A percentile compares a stretch with the other conserved stretches of the same genome.
phyloP scores from a whole-genome alignment of 2,888 invertebrate genomes.

The Eurytoma adleriae region DNA sequence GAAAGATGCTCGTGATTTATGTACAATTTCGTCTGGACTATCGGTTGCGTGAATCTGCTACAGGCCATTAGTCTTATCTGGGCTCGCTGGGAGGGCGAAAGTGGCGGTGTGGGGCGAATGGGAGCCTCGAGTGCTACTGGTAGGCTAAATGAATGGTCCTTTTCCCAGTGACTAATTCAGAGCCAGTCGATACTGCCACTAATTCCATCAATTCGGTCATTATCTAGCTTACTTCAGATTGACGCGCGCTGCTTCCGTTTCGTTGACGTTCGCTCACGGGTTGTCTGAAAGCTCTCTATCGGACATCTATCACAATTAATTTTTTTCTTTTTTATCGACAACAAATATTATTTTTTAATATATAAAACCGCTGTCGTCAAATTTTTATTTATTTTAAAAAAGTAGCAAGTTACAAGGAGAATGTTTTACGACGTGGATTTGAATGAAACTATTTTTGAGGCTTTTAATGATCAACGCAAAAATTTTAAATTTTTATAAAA shows the following conservation, averaged over 20 bases:
- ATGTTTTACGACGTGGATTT: no score
- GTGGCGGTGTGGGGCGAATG: not conserved
- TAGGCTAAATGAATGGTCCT: conserved; percentile 19
- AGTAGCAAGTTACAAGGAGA: no score
- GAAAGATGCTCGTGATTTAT: not conserved
- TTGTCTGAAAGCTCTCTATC: no score
- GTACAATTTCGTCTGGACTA: not conserved
- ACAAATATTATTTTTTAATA: no score
- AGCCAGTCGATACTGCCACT: conserved; percentile 30
- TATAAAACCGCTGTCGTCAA: no score
- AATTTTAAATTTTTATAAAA: no score
- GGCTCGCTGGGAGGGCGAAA: not conserved
- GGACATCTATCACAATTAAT: no score
- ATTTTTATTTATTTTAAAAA: no score
- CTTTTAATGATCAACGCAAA: no score
- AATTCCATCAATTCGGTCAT: conserved; percentile 10
- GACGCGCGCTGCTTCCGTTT: not conserved
- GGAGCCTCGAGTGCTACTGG: conserved; percentile 7
- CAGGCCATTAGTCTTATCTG: not conserved
- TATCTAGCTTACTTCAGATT: not conserved
- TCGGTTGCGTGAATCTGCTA: not conserved
- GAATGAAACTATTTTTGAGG: no score
- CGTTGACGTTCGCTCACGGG: not conserved
- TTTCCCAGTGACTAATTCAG: conserved; percentile 14
- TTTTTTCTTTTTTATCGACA: no score